Evolutionary conservation across 2,113 vertebrate species (phyloP).

Genomic region (Hydrolagus affinis): DNA sequence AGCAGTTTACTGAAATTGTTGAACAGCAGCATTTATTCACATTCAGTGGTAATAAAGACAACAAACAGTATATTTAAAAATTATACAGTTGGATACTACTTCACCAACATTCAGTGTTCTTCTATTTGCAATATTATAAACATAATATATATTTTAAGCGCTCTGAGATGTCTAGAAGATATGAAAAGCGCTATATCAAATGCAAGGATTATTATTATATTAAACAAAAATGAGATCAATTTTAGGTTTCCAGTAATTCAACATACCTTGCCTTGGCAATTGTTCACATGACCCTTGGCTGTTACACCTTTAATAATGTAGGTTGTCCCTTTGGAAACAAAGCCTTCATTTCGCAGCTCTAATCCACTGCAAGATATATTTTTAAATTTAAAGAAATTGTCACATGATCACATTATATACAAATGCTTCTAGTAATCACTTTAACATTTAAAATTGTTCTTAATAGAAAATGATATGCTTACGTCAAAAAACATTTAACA

Average conservation of each 20-base stretch:
- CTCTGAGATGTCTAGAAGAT: too few relatives aligned
- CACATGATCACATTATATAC: neutral
- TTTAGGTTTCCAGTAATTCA: neutral
- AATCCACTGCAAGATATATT: constrained; percentile 59
- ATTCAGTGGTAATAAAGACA: neutral
- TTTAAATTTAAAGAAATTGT: neutral
- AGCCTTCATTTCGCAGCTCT: constrained; percentile 55
- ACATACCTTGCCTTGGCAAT: constrained; percentile 68
- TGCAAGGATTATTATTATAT: neutral
- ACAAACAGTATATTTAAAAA: neutral
- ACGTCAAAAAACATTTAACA: constrained; percentile 12
- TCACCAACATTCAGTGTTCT: too few relatives aligned
- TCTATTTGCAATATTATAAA: constrained; percentile 23
- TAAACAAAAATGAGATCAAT: neutral
- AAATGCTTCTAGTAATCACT: neutral
- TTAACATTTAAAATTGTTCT: neutral
- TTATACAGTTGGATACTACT: constrained; percentile 12
- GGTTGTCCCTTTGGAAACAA: constrained; percentile 43
- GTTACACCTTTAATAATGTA: constrained; percentile 63
- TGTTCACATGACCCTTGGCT: constrained; percentile 62
- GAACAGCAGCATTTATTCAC: neutral
- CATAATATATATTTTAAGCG: too few relatives aligned
- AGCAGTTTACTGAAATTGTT: neutral
- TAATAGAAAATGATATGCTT: neutral
- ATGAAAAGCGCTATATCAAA: neutral